Evolutionary conservation across 2,888 invertebrate species (phyloP).

Genomic region (Sarcophaga caerulescens): DNA sequence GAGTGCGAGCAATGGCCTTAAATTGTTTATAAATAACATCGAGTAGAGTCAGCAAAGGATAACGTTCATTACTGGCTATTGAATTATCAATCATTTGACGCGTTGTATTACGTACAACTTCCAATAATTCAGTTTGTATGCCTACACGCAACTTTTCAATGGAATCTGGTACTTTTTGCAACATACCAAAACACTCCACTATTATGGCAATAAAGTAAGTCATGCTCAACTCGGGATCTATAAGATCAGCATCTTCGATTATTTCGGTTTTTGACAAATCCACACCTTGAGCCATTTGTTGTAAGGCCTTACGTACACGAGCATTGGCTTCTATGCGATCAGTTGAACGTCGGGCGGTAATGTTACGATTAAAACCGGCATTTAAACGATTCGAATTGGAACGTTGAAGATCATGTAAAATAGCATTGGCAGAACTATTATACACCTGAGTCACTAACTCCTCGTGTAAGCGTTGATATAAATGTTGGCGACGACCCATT

Average conservation of each 20-base stretch:
- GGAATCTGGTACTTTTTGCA: constrained; percentile 92
- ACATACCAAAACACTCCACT: constrained; percentile 91
- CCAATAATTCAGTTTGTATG: constrained; percentile 90
- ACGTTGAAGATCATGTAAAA: constrained; percentile 82
- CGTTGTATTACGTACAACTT: constrained; percentile 90
- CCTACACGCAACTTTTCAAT: constrained; percentile 91
- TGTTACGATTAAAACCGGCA: constrained; percentile 84
- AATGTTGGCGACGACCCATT: constrained; percentile 83
- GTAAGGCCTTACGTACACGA: constrained; percentile 82
- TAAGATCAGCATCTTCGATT: constrained; percentile 83
- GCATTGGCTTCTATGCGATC: constrained; percentile 82
- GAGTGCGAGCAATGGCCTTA: constrained; percentile 89
- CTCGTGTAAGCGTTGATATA: constrained; percentile 86
- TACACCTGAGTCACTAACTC: constrained; percentile 89
- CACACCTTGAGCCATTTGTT: constrained; percentile 82
- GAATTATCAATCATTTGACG: constrained; percentile 84
- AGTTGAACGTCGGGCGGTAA: constrained; percentile 83
- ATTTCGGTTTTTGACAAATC: constrained; percentile 81
- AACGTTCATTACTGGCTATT: constrained; percentile 76
- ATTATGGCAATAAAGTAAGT: constrained; percentile 89
- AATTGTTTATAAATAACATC: constrained; percentile 91
- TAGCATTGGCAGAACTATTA: constrained; percentile 83
- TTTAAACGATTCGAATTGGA: constrained; percentile 84
- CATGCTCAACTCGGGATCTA: constrained; percentile 84
- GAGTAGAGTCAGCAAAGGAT: constrained; percentile 84